phyloP scores from a whole-genome alignment of 2,113 vertebrate species.

The Tychaedon coryphoeus region DNA sequence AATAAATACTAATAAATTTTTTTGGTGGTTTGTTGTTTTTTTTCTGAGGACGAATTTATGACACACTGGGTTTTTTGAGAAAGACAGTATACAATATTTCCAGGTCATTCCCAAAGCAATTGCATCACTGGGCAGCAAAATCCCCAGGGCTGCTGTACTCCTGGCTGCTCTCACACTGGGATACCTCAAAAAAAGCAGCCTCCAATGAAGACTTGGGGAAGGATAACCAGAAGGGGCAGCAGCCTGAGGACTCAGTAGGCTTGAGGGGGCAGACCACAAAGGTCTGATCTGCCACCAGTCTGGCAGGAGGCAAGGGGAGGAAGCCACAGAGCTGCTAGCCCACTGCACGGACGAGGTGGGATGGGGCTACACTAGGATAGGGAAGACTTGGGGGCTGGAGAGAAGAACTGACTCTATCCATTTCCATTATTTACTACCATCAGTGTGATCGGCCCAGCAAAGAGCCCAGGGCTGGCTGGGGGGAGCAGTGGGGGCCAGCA shows the following conservation, averaged over 20 bases:
- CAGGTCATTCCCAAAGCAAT: background rate
- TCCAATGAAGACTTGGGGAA: background rate
- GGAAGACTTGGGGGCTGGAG: background rate
- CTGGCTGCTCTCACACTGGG: background rate
- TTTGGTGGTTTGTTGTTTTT: background rate
- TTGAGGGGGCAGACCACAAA: background rate
- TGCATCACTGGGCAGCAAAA: background rate
- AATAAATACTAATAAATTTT: background rate
- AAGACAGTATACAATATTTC: background rate
- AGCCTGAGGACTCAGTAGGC: background rate
- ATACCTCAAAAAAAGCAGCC: background rate
- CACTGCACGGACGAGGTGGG: fast-evolving
- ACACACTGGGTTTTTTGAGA: background rate
- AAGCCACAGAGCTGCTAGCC: background rate
- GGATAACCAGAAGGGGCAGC: background rate
- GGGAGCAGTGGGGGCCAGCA: background rate
- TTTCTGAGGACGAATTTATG: background rate
- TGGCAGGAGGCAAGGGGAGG: background rate
- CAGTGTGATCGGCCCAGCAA: background rate
- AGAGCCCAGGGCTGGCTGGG: background rate
- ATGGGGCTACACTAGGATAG: background rate
- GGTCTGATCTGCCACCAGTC: background rate
- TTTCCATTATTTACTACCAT: background rate
- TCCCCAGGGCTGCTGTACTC: background rate
- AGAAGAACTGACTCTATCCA: background rate